Evolutionary conservation across 2,797 vertebrate species (phyloP), one percentile per base, ranked within the genome.

Genomic region (Leptodactylus fallax): DNA sequence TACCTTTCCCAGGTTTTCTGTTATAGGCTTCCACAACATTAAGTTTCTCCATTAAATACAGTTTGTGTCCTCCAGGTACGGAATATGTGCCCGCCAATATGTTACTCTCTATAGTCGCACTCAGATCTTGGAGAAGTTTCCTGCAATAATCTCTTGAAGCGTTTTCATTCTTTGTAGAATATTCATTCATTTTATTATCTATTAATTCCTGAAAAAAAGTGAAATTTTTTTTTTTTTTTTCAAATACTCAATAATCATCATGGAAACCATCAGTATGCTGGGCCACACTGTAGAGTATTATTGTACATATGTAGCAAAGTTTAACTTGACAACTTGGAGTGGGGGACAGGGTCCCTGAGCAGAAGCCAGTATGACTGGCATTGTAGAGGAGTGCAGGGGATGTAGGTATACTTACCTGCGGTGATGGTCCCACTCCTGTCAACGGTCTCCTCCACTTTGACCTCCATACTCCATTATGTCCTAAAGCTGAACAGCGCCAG

Each of bases 1-100:
- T 27, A 13, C 90, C 90, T 79, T 89, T 91, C 0, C 56, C 36
- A 0, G 76, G 65, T 5, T 5, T 36, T 19, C 27, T 12, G 6
- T 45, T 17, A 47, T 87, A 91, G 69, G 7, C 3, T 36, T 79
- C 60, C 16, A 80, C 12, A 3, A 89, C 2, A 0, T 6, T 14
- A 16, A 71, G 13, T 67, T 65, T 63, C 49, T 90, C 87, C 0
- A 65, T n/a, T 58, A 81, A 3, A 55, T 81, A 91, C 0, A 12
- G 11, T 21, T 81, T 67, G 69, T 91, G 72, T 58, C 90, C 83
- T 0, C 85, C 83, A 9, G 89, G 87, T 1, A 19, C 9, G 8
- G n/a, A 78, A 21, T 90, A 91, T 9, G 7, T 16, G 12, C 79
- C 87, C 0, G 55, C 21, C 3, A 23, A 1, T 51, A 90, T 63